Evolutionary conservation across 2,113 vertebrate genomes (phyloP), one percentile per base, ranked within the genome.

Genomic region (Rattus norvegicus): DNA sequence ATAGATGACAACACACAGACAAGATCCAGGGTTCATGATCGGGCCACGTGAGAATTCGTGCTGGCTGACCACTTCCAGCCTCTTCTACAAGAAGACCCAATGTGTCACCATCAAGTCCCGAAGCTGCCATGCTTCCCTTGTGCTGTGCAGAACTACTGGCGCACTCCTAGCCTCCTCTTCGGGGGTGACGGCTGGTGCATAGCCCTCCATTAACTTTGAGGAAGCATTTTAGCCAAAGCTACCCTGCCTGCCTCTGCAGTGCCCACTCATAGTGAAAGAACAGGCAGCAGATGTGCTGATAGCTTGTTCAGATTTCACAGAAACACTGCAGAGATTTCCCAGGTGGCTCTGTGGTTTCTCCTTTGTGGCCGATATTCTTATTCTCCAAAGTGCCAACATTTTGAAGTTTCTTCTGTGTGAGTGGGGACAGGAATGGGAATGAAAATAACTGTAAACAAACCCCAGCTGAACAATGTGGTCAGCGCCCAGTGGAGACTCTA

Each of bases 221-320:
- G 92, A 97, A 94, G 80, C 79, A 76, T 94, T 80, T 1, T 0
- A 20, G 73, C 0, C 2, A n/a, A 20, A 22, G 54, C 33, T 56
- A 17, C 61, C 49, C 83, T 8, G 4, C 49, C 83, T 8, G 4
- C 30, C 28, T 65, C 39, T 30, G 47, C 0, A 0, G 11, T 59
- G 11, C 73, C 80, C 92, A 94, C 65, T 91, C 72, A 94, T 30
- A 33, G 73, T 30, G 70, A 95, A 77, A 95, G 79, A 61, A n/a
- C 65, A 1, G 22, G 24, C 49, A 14, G 16, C 3, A 17, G 13
- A 13, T 26, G 75, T 0, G 49, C 80, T 61, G 94, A 90, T 65
- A 92, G 91, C 91, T n/a, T 49, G 30, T 24, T 47, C 19, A 86
- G 92, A 94, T 94, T 88, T 92, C 92, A 90, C 81, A 81, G 93